These are phyloP conservation scores for Heteropelma amictum DNA, from an alignment of 2,888 invertebrate species.

Conservation along the genomic window DNA sequence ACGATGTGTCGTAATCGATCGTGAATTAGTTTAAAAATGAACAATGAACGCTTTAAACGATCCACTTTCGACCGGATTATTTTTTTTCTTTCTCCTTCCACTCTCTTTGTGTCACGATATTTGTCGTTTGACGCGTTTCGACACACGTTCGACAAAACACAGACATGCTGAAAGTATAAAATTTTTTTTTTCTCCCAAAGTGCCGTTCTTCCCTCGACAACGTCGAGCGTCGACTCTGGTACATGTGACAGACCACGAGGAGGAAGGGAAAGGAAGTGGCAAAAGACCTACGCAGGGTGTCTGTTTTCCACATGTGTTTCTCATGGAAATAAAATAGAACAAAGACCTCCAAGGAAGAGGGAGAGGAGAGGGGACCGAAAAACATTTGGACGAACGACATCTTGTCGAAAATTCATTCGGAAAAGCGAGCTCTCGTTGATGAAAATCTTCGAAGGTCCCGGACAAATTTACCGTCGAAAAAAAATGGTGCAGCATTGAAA, in stretches of 20 bases:
- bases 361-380: neutral
- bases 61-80: too few species aligned
- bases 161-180: neutral
- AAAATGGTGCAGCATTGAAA: too few species aligned
- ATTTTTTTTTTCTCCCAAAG: neutral
- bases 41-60: too few species aligned
- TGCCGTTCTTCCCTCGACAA: conserved; percentile 30
- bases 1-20: too few species aligned
- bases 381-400: neutral
- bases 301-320: conserved; percentile 53
- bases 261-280: neutral
- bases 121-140: too few species aligned
- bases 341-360: conserved; percentile 45
- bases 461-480: too few species aligned
- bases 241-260: neutral
- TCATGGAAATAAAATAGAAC: conserved; percentile 49
- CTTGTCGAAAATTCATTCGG: conserved; percentile 23
- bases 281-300: conserved; percentile 37
- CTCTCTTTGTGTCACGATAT: too few species aligned
- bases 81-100: neutral
- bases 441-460: too few species aligned
- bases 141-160: neutral
- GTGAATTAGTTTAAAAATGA: too few species aligned
- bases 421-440: neutral
- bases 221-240: conserved; percentile 8